phyloP scores from a whole-genome alignment of 2,888 invertebrate species.

The Lucinisca nassula region DNA sequence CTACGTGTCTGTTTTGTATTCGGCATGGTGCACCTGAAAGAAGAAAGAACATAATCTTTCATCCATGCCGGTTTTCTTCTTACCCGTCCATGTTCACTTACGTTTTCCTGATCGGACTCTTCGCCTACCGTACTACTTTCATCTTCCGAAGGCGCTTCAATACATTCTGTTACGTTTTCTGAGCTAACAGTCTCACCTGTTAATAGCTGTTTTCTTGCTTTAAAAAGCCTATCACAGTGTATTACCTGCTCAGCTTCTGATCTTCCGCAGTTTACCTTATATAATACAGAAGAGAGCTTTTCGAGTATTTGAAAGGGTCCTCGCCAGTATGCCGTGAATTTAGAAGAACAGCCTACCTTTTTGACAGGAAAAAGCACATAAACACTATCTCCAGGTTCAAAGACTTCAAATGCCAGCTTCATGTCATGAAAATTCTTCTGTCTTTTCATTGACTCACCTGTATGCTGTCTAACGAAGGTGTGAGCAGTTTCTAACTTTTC shows the following conservation, averaged over 20 bases:
- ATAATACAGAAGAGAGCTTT: background rate
- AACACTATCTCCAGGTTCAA: background rate
- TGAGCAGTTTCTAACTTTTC: conserved; percentile 37
- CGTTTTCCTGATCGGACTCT: background rate
- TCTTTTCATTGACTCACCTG: background rate
- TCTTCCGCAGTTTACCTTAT: background rate
- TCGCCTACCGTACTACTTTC: background rate
- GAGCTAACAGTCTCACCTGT: background rate
- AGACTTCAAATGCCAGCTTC: background rate
- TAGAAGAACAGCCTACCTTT: background rate
- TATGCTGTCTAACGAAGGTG: conserved; percentile 7
- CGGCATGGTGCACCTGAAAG: background rate
- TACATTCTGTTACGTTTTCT: background rate
- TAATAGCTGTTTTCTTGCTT: background rate
- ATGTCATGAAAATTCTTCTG: background rate
- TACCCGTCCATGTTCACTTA: background rate
- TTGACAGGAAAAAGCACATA: background rate
- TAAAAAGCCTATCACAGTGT: background rate
- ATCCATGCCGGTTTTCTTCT: background rate
- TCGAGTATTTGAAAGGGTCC: background rate
- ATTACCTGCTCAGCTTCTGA: background rate
- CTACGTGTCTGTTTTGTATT: background rate
- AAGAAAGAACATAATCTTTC: background rate
- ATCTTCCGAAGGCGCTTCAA: background rate
- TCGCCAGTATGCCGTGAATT: background rate